Evolutionary conservation across 1,140 invertebrate species (phyloP), one percentile per base, ranked within the genome.

Genomic region (Drosophila aff.): DNA sequence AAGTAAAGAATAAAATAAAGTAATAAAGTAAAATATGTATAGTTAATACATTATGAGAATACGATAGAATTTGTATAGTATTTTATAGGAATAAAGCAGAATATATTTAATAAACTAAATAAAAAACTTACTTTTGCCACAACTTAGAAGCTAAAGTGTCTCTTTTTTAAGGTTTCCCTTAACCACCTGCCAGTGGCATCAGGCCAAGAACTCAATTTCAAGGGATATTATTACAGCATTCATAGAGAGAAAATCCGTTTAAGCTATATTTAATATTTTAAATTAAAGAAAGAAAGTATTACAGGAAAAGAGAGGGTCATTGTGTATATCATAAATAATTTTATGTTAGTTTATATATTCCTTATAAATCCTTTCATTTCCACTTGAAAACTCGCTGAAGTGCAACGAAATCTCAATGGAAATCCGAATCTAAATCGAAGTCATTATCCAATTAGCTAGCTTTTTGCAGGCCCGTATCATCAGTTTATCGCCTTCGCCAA

Each of bases 401-500:
- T 40, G 23, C 53, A 60, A 15, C 53, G 23, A 43, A 44, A 72
- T 52, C 55, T 21, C 16, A 40, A 38, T 40, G 2, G 9, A 55
- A 53, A 57, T 26, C 21, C 4, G 64, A 28, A 13, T 62, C 21
- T 44, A 41, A 43, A 67, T 63, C 41, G 15, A 38, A 52, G 41
- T 18, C 53, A 73, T 73, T 73, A 73, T 73, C 67, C 69, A 73
- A 73, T 73, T 73, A 61, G 44, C 38, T 31, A 52, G 43, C 38
- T 49, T 40, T 60, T 52, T 71, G 26, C 59, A 21, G 44, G 18
- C 59, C 41, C 40, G 49, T 57, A 71, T 71, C 69, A 72, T 71
- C 69, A 60, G 69, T 73, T 73, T 73, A 73, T 73, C 69, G 69
- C 69, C 69, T 73, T 40, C 23, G 67, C 23, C 68, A 73, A 73